Conservation (phyloP, 2,113 vertebrate species). For the Periophthalmus modestus region DNA sequence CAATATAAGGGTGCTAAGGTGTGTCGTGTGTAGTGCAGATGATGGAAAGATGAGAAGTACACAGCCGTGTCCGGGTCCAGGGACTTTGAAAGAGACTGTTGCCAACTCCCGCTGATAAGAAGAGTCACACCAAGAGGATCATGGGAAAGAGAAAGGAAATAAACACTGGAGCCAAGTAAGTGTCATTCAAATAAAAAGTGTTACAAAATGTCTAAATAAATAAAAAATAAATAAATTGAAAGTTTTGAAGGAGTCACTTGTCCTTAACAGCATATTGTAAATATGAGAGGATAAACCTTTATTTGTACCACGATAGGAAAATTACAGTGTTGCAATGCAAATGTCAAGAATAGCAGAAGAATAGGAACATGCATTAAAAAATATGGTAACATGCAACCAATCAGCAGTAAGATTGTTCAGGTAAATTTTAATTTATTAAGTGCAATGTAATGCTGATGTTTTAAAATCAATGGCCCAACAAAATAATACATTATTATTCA, state of each 20-base stretch:
- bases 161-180: slow-evolving; percentile 51
- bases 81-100: slow-evolving; percentile 68
- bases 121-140: slow-evolving; percentile 41
- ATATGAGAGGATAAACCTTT: no score
- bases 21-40: slow-evolving; percentile 38
- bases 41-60: slow-evolving; percentile 55
- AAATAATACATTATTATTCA: no score
- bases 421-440: no score
- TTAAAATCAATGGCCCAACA: no score
- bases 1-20: slow-evolving; percentile 38
- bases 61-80: slow-evolving; percentile 63
- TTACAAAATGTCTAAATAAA: slow-evolving; percentile 2
- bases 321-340: no score
- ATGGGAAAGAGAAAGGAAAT: slow-evolving; percentile 40
- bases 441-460: no score
- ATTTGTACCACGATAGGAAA: no score
- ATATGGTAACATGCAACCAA: no score
- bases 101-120: slow-evolving; percentile 58
- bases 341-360: no score
- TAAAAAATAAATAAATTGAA: background rate
- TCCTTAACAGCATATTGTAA: background rate
- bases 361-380: no score
- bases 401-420: no score
- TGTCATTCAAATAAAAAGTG: slow-evolving; percentile 23
- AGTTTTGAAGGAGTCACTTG: slow-evolving; percentile 57